These are phyloP conservation scores for Sorex maritimensis DNA, from an alignment of 2,797 vertebrate species.

Conservation along the genomic window DNA sequence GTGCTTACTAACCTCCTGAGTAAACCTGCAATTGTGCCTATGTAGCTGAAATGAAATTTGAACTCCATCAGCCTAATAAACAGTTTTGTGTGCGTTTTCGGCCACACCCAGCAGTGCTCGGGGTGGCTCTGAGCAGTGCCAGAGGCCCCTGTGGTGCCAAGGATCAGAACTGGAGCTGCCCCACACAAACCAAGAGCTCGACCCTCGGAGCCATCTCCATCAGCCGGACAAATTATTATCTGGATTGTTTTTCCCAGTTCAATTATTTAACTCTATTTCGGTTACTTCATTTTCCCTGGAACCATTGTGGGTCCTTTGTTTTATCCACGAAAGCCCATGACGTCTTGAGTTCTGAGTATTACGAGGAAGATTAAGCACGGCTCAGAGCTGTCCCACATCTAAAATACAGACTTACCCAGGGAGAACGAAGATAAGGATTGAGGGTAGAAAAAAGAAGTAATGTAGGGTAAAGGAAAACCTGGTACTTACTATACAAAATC, in stretches of 20 bases:
- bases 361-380: neutral
- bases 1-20: neutral
- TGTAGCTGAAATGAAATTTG: constrained; percentile 55
- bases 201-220: too few relatives aligned
- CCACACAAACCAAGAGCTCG: too few relatives aligned
- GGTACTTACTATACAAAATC: constrained; percentile 44
- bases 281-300: neutral
- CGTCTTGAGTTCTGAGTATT: neutral
- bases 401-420: neutral
- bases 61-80: constrained; percentile 1
- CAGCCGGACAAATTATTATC: constrained; percentile 33
- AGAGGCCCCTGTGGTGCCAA: too few relatives aligned
- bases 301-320: constrained; percentile 8
- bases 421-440: constrained; percentile 45
- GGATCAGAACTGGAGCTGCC: too few relatives aligned
- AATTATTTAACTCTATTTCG: constrained; percentile 34
- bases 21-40: constrained; percentile 39
- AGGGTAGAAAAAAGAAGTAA: constrained; percentile 3
- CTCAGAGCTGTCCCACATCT: neutral
- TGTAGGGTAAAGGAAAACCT: constrained; percentile 7
- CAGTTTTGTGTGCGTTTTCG: too few relatives aligned
- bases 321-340: neutral
- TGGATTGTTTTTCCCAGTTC: constrained; percentile 53
- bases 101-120: too few relatives aligned
- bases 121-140: neutral